Conservation (phyloP, 2,888 invertebrate genomes). For the Anorthoa munda region DNA sequence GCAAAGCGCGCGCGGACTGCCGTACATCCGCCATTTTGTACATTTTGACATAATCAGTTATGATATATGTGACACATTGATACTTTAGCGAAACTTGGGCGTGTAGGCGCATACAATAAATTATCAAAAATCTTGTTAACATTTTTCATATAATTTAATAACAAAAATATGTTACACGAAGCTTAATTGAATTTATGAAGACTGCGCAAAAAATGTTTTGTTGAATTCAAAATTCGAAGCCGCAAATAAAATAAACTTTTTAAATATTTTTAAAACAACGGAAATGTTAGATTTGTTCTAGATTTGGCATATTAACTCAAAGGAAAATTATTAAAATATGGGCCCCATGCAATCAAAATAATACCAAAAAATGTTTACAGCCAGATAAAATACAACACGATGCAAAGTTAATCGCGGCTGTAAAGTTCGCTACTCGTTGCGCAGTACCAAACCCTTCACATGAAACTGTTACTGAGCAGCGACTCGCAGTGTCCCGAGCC, state of each 20-base stretch:
- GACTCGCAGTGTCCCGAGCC: too few species aligned
- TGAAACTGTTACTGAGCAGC: too few species aligned
- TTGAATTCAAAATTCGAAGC: neutral
- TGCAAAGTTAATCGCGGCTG: too few species aligned
- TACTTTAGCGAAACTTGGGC: slow-evolving; percentile 34
- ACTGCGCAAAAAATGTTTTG: neutral
- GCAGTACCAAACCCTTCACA: too few species aligned
- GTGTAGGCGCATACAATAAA: slow-evolving; percentile 47
- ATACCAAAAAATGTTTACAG: neutral
- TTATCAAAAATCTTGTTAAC: slow-evolving; percentile 35
- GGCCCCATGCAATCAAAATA: neutral
- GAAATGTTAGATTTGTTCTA: neutral
- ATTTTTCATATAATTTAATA: slow-evolving; percentile 18
- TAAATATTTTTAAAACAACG: too few species aligned
- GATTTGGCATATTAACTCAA: too few species aligned
- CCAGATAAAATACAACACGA: too few species aligned
- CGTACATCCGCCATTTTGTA: slow-evolving; percentile 45
- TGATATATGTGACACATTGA: slow-evolving; percentile 61
- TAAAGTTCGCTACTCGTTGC: too few species aligned
- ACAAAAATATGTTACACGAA: slow-evolving; percentile 11
- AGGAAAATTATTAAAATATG: too few species aligned
- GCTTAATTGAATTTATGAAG: slow-evolving; percentile 14
- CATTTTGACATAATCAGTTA: slow-evolving; percentile 50
- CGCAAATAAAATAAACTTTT: neutral
- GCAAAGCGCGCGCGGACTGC: slow-evolving; percentile 20